Base-by-base conservation (phyloP, 2,113 vertebrate species). In the Lonchura striata region DNA sequence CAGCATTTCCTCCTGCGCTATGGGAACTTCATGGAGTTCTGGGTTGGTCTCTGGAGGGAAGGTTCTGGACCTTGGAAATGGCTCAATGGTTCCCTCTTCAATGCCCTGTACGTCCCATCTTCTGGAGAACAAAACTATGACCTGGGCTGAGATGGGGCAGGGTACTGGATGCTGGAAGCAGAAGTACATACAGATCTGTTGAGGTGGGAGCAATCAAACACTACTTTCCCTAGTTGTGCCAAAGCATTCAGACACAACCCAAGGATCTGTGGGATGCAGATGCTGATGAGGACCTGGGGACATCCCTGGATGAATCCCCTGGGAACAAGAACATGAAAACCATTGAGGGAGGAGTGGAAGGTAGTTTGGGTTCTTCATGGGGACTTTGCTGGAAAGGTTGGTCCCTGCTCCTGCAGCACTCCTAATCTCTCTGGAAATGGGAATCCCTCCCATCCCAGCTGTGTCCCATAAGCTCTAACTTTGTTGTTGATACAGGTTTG, bases 1-100 rank as follows among this genome's bases (percentile, higher is more conserved):
- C 27, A 94, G 93, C 14, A 1, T 15, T 86, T 94, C 23, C 71
- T 94, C 27, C 4, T 74, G 65, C 60, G 82, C 49, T 75, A 74
- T 1, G 82, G 77, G 44, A 10, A 7, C 4, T 35, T 64, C 28
- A 5, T 4, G 54, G 77, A 49, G 21, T 59, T 59, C 50, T 95
- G 93, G 93, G 6, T 95, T 6, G 77, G 86, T 13, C 86, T 95
- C 15, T 28, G 6, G 9, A 64, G 78, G 50, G 94, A 95, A 42
- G 31, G 24, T 28, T 25, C 66, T 1, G 78, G 71, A 13, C 82
- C 66, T 12, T 95, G 93, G 93, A 79, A 21, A 9, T 86, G 93
- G 93, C 12, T 59, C 50, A 79, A 95, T 3, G 71, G 86, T 8
- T 70, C 93, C 3, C 39, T 75, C 72, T 53, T 79, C 82, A 54